phyloP scores from a whole-genome alignment of 1,140 invertebrate genomes.

The Palaemon carinicauda region DNA sequence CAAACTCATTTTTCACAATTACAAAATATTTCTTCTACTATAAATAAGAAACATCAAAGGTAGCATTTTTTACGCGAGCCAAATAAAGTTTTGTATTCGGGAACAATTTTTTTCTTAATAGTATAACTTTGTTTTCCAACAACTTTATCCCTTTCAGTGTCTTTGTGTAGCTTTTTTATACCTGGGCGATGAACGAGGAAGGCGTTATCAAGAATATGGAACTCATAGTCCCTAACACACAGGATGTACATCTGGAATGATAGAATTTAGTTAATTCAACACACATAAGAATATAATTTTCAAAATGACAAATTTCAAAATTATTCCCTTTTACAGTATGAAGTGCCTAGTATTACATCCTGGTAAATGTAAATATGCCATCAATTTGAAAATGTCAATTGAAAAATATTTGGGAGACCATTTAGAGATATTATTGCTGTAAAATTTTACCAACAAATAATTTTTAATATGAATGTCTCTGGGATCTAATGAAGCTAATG shows the following conservation, averaged over 20 bases:
- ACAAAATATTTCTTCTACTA: too few relatives aligned
- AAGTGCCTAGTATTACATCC: too few relatives aligned
- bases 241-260: constrained; percentile 44
- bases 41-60: not conserved
- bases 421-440: too few relatives aligned
- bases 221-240: constrained; percentile 43
- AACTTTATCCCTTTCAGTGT: constrained; percentile 10
- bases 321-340: too few relatives aligned
- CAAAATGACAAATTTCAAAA: not conserved
- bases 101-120: constrained; percentile 32
- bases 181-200: constrained; percentile 39
- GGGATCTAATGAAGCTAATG: too few relatives aligned
- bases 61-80: constrained; percentile 23
- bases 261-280: not conserved
- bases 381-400: too few relatives aligned
- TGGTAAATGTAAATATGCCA: too few relatives aligned
- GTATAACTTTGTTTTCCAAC: constrained; percentile 36
- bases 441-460: too few relatives aligned
- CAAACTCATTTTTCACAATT: not conserved
- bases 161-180: constrained; percentile 35
- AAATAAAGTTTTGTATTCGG: constrained; percentile 40
- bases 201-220: constrained; percentile 44
- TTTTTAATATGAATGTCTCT: too few relatives aligned
- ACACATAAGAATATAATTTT: not conserved
- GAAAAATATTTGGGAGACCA: too few relatives aligned